Evolutionary conservation across 2,888 invertebrate genomes (phyloP), one percentile per base, ranked within the genome.

Genomic region (Euclidia mi): DNA sequence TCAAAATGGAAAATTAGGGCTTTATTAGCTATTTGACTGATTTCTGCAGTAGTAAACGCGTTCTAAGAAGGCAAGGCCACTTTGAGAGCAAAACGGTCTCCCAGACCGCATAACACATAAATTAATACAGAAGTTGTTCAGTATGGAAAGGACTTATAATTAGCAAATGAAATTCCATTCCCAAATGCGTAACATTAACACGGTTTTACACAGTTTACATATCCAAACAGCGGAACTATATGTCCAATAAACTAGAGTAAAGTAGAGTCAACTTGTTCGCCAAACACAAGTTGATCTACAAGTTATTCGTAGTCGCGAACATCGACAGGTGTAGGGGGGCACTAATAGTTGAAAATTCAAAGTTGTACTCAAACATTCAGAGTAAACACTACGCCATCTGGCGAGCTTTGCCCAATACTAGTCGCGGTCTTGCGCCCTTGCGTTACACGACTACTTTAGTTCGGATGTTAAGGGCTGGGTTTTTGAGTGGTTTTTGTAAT

Each of bases 311-410:
- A 58, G 56, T 59, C 48, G 76, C 76, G 88, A 91, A 90, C 87
- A 89, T 71, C 79, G 90, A 88, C 94, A 93, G 94, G 94, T 93
- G 93, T 64, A 65, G 81, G 81, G 78, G 81, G 74, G 62, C 44
- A 72, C 69, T 89, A 90, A 91, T 90, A 92, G 94, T 91, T 92
- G 82, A 85, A 91, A 94, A 91, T 92, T 92, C 94, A 92, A 93
- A 94, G 88, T 94, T 90, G 84, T 85, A 78, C 87, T 88, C 88
- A 85, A 92, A 90, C 88, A 86, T 82, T 72, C 72, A 79, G 85
- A 59, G 90, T 85, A 94, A 94, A 94, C 94, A 94, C 94, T 94
- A 88, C 85, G 88, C 93, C 94, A 94, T 94, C 94, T 94, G 94
- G 83, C 91, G 82, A 67, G 76, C 82, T 88, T 88, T 85, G 81